phyloP scores from a whole-genome alignment of 2,888 invertebrate species.

The Synanthedon myopaeformis region DNA sequence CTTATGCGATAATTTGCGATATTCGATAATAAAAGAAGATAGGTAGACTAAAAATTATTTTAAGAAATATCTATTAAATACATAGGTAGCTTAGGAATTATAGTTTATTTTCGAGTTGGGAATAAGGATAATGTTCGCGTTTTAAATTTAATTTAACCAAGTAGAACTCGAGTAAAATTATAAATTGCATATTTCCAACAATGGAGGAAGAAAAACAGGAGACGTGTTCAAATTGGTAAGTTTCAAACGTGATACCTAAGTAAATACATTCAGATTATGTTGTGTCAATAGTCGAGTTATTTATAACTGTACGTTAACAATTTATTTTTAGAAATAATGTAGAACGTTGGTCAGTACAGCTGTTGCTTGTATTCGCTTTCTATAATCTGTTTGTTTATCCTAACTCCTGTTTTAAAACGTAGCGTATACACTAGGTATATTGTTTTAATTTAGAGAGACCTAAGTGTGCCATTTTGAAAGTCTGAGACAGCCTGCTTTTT shows the following conservation, averaged over 20 bases:
- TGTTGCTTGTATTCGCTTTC: conserved; percentile 15
- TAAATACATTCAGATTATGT: conserved; percentile 18
- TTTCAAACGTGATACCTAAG: conserved; percentile 10
- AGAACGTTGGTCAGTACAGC: conserved; percentile 40
- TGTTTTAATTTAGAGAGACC: no score
- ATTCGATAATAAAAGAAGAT: no score
- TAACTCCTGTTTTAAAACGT: neutral
- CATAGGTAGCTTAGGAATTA: no score
- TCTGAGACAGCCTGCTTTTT: no score
- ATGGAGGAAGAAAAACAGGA: conserved; percentile 56
- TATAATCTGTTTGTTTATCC: conserved; percentile 42
- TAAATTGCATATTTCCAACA: neutral
- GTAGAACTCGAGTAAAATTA: neutral
- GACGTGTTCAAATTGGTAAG: conserved; percentile 67
- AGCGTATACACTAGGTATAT: no score
- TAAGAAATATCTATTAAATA: no score
- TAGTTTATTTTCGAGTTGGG: no score
- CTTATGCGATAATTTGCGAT: no score
- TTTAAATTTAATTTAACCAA: neutral
- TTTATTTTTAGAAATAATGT: conserved; percentile 57
- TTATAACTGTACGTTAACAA: conserved; percentile 44
- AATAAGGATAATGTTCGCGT: no score
- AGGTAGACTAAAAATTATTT: no score
- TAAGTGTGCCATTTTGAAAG: no score
- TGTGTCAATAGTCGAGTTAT: conserved; percentile 55